Base-by-base conservation (phyloP, 2,113 vertebrate species). In the Peromyscus maniculatus region DNA sequence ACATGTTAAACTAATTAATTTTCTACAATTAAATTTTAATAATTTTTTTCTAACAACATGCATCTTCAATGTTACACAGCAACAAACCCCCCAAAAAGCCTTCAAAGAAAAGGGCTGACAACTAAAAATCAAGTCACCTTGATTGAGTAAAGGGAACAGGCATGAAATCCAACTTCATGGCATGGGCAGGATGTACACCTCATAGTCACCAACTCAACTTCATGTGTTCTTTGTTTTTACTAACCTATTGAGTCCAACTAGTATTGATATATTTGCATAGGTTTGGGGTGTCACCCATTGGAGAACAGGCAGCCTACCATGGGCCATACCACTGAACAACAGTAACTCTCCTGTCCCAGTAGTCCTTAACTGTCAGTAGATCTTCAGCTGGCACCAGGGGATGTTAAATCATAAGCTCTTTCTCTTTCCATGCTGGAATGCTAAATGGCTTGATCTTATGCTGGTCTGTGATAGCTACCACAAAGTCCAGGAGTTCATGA, bases 1-100 rank as follows among this genome's bases (percentile, higher is more conserved):
- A 77, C 10, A 82, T 75, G 0, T 94, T 64, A 90, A 94, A 84
- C 55, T 96, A 95, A 84, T 72, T 75, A 97, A 52, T 93, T 86
- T 86, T 91, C n/a, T 57, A 46, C 5, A 82, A 75, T 5, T 86
- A 69, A 26, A 75, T 71, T 90, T 93, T 91, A 88, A 77, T 19
- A 83, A 59, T 21, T 59, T 75, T 97, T 94, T 33, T 87, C 46
- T 82, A 86, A 74, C 0, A 87, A 13, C 75, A 57, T 62, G 22
- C 10, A 8, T 33, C 17, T 17, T 71, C 9, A 75, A 31, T 28
- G 88, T 91, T 92, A 78, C 7, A 64, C 5, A 91, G 39, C 46
- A 90, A 52, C 17, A 49, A 55, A 0, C 8, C 31, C 22, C 77
- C 2, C 79, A 9, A 57, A 57, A 71, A 71, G 57, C 3, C 12